Conservation (phyloP, 1,140 invertebrate species). For the Triops cancriformis region DNA sequence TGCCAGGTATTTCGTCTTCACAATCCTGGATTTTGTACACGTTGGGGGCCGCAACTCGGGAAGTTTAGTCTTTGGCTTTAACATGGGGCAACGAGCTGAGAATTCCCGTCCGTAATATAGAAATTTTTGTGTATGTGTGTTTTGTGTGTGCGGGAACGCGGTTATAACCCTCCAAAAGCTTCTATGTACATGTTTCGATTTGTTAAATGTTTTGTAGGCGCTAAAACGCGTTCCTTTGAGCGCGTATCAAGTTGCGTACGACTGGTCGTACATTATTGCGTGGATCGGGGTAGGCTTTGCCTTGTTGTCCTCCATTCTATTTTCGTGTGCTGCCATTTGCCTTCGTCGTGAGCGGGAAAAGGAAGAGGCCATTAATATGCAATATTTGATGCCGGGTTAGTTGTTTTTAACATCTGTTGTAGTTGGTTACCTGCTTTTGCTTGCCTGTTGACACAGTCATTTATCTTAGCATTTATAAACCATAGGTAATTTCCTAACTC, state of each 20-base stretch:
- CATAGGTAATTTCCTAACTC: background rate
- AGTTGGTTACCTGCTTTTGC: conserved; percentile 14
- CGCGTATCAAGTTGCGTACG: conserved; percentile 45
- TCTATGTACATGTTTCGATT: background rate
- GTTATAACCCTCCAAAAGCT: background rate
- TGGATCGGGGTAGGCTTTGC: conserved; percentile 69
- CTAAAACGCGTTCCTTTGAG: background rate
- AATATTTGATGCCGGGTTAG: conserved; percentile 90
- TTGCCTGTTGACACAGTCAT: background rate
- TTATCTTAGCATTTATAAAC: background rate
- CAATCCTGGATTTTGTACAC: background rate
- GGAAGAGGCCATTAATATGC: conserved; percentile 91
- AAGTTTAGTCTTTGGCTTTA: background rate
- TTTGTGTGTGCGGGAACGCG: background rate
- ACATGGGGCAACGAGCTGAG: background rate
- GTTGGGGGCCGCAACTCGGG: background rate
- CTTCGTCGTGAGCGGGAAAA: conserved; percentile 70
- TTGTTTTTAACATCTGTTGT: conserved; percentile 20
- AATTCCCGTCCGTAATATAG: background rate
- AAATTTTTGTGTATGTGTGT: background rate
- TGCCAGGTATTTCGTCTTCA: background rate
- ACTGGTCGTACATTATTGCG: conserved; percentile 75
- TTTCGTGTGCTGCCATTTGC: conserved; percentile 68
- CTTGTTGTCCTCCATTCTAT: conserved; percentile 62
- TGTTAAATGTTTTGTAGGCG: background rate